Evolutionary conservation across 2,113 vertebrate genomes (phyloP), one percentile per base, ranked within the genome.

Genomic region (Arothron firmamentum): DNA sequence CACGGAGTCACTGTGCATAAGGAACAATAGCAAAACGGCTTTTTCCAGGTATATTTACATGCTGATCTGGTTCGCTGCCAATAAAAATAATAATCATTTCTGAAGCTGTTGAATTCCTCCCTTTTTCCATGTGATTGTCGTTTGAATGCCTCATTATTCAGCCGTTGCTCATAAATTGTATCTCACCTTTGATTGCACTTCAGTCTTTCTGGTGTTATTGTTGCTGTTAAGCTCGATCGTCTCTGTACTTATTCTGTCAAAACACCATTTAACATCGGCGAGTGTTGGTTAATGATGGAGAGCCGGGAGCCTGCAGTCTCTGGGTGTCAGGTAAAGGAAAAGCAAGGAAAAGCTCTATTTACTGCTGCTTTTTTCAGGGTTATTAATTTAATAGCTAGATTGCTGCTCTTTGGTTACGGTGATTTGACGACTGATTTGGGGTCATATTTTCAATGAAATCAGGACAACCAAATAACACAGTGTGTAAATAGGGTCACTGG

Each of bases 261-360:
- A 43, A 42, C 14, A 46, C n/a, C 55, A 51, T 38, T 52, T 38
- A 52, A 62, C 18, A 13, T 45, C 56, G 38, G 47, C 18, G 45
- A 20, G 23, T n/a, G 10, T 51, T n/a, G 31, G 18, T 43, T 48
- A 43, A 57, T 56, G 47, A 34, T 18, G 14, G 15, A 15, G 23
- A 23, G 6, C 47, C 23, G 7, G 3, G 53, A 48, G 20, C 11
- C 8, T 59, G 31, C 54, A 52, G 18, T 4, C 28, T 1, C 20
- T 59, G 55, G 59, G 54, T 2, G 6, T 54, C 61, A 50, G n/a
- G 19, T 38, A 38, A 59, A 21, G 12, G 42, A 46, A n/a, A 46
- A 58, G n/a, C 21, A 56, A 73, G 52, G 10, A 41, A 16, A 38
- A 57, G 42, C 19, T 25, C 38, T 38, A 38, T 38, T 38, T 38